Conservation (phyloP, 2,888 invertebrate species). For the Leptothorax acervorum region DNA sequence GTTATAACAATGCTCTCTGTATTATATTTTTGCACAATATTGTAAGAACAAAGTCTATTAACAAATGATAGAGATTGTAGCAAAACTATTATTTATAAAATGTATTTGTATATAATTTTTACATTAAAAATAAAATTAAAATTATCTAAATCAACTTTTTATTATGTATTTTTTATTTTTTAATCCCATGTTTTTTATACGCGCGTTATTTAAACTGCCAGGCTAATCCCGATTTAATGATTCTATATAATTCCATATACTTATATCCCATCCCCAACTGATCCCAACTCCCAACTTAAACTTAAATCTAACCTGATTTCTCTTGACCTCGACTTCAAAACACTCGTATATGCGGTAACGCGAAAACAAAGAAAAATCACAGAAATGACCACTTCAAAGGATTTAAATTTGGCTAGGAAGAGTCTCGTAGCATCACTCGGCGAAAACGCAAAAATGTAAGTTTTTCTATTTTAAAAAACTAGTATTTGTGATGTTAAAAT, state of each 20-base stretch:
- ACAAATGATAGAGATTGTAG: neutral
- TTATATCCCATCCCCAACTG: too few relatives aligned
- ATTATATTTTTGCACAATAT: slow-evolving; percentile 13
- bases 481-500: neutral
- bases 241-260: neutral
- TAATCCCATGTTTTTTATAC: neutral
- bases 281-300: neutral
- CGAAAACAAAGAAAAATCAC: neutral
- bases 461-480: slow-evolving; percentile 39
- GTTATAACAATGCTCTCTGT: slow-evolving; percentile 16
- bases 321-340: neutral
- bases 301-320: slow-evolving; percentile 4
- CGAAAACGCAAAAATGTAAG: slow-evolving; percentile 89
- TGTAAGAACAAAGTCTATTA: neutral
- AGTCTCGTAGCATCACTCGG: slow-evolving; percentile 89
- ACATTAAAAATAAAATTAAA: neutral
- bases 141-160: neutral
- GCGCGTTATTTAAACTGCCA: neutral
- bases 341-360: neutral
- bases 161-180: neutral
- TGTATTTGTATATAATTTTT: slow-evolving; percentile 17
- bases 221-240: neutral
- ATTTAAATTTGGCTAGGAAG: slow-evolving; percentile 88
- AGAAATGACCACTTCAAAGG: slow-evolving; percentile 82
- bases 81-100: slow-evolving; percentile 18